Evolutionary conservation across 2,113 vertebrate species (phyloP), one percentile per base, ranked within the genome.

Genomic region (Blennius ocellaris): DNA sequence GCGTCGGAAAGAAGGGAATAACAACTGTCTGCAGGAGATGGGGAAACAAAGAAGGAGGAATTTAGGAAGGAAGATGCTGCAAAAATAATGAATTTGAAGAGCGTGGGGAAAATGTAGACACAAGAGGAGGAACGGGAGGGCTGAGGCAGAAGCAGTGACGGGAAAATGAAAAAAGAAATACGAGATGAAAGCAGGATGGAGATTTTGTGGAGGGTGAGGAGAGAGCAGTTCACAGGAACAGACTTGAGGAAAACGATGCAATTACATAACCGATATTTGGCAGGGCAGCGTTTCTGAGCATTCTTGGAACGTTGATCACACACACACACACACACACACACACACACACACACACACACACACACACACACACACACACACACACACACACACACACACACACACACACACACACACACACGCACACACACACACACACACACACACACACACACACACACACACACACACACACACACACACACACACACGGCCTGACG

Each of bases 211-310:
- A 84, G 66, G 21, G 79, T 79, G 76, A 86, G 59, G 83, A 72
- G 74, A 83, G 51, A 64, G 64, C 71, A 71, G 59, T 83, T 89
- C 81, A 66, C 84, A 87, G 81, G 80, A 89, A 86, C 76, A 80
- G 78, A 86, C 82, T 73, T 81, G 80, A 78, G 59, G 69, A 79
- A 82, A 84, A 76, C 15, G 54, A 80, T 75, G 44, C 73, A 75
- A 76, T 90, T 87, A 83, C 86, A 80, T 87, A 87, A 89, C 83
- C 58, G 70, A 82, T 83, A 76, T 73, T 90, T 92, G 90, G 87
- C 89, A 86, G 81, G 51, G 50, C 48, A 3, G 41, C 7, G 43
- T 69, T 76, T 73, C 53, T 69, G 80, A 82, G 81, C 80, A 75
- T 89, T 87, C 69, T 83, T 74, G 36, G 67, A 80, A 74, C 57